Evolutionary conservation across 2,888 invertebrate genomes (phyloP).

Genomic region (Himalopsyche japonica): DNA sequence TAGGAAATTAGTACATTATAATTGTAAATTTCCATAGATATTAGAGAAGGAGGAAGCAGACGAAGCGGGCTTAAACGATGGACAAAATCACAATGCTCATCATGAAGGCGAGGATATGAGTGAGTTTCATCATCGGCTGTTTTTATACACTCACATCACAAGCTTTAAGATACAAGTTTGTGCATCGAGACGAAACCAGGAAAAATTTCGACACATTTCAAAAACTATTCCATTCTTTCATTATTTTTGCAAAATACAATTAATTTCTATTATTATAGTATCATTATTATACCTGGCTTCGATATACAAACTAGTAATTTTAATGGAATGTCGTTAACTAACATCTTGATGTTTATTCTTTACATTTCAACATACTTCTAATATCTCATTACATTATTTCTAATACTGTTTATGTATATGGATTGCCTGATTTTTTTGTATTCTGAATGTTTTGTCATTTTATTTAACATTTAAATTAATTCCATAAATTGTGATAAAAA

Average conservation of each 20-base stretch:
- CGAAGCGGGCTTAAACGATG: conserved; percentile 50
- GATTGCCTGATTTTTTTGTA: neutral
- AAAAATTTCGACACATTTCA: neutral
- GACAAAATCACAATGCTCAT: conserved; percentile 49
- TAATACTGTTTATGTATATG: neutral
- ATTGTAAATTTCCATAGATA: conserved; percentile 46
- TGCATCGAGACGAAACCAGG: neutral
- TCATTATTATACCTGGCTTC: too few species aligned
- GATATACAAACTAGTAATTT: neutral
- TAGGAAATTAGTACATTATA: neutral
- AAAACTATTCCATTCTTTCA: neutral
- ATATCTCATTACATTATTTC: neutral
- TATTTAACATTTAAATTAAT: neutral
- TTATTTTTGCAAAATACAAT: too few species aligned
- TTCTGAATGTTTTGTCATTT: neutral
- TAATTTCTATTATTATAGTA: too few species aligned
- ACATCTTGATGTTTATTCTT: neutral
- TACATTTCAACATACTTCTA: neutral
- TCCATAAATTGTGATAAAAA: too few species aligned
- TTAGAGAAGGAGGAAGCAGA: conserved; percentile 60
- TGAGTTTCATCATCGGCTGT: conserved; percentile 7
- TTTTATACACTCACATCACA: neutral
- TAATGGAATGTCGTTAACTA: neutral
- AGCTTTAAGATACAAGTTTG: neutral
- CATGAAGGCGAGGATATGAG: conserved; percentile 50